Conservation (phyloP, 2,797 vertebrate genomes). For the Ctenopoma kingsleyae region DNA sequence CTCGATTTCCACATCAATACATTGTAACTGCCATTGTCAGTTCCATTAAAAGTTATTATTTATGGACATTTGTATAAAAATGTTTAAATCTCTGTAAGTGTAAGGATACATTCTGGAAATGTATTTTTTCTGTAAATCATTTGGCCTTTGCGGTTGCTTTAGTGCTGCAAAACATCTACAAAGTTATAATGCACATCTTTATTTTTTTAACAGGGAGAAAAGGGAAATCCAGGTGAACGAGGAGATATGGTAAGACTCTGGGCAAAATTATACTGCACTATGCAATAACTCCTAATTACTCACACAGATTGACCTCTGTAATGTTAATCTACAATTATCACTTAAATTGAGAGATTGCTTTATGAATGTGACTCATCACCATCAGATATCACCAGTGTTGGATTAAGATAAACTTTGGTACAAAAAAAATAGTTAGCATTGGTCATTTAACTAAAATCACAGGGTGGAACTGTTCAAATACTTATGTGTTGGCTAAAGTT, state of each 20-base stretch:
- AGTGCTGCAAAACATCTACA: neutral
- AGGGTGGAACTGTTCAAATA: neutral
- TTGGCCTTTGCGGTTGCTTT: neutral
- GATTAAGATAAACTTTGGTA: neutral
- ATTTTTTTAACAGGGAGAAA: slow-evolving; percentile 87
- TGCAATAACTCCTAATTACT: neutral
- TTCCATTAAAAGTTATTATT: neutral
- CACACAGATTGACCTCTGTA: neutral
- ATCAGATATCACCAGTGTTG: neutral
- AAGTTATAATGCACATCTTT: slow-evolving; percentile 6
- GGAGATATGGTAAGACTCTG: slow-evolving; percentile 87
- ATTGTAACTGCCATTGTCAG: neutral
- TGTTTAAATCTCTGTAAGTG: neutral
- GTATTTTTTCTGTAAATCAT: neutral
- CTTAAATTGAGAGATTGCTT: neutral
- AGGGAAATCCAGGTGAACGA: slow-evolving; percentile 89
- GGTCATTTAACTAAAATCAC: neutral
- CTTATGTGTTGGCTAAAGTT: slow-evolving; percentile 1
- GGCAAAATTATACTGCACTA: neutral
- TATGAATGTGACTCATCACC: neutral
- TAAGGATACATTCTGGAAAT: neutral
- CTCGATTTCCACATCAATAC: neutral
- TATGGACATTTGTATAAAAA: neutral
- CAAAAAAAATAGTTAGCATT: neutral
- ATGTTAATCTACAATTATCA: slow-evolving; percentile 6